Evolutionary conservation across 2,113 vertebrate genomes (phyloP).

Genomic region (Siphamia tubifer): DNA sequence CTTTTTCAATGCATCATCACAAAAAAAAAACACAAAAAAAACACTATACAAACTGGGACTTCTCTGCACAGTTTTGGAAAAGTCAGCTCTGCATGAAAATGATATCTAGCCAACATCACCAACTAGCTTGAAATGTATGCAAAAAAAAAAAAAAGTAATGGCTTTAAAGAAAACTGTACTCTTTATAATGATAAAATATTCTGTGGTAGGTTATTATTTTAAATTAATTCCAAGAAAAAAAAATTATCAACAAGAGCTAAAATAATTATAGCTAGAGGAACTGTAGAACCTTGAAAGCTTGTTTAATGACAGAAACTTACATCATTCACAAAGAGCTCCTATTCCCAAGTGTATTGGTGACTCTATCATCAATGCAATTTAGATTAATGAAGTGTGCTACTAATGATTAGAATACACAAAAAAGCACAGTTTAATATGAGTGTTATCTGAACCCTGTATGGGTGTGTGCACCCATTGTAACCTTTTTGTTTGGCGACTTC

Average conservation of each 20-base stretch:
- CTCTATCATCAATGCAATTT: slow-evolving; percentile 21
- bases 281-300: slow-evolving; percentile 50
- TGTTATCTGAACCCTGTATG: slow-evolving; percentile 47
- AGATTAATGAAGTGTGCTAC: slow-evolving; percentile 33
- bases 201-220: neutral
- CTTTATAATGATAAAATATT: neutral
- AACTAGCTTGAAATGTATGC: no score
- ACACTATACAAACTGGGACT: slow-evolving; percentile 8
- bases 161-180: neutral
- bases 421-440: slow-evolving; percentile 41
- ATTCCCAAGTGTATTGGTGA: slow-evolving; percentile 30
- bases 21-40: no score
- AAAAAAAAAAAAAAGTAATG: no score
- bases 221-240: slow-evolving; percentile 14
- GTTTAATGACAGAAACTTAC: slow-evolving; percentile 50
- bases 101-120: neutral
- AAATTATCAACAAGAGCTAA: slow-evolving; percentile 7
- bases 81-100: slow-evolving; percentile 1
- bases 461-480: slow-evolving; percentile 64
- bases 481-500: slow-evolving; percentile 68
- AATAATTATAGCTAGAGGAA: slow-evolving; percentile 65
- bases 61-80: slow-evolving; percentile 3
- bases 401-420: slow-evolving; percentile 8
- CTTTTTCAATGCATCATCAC: slow-evolving; percentile 59
- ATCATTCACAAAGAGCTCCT: slow-evolving; percentile 49